Evolutionary conservation across 2,888 invertebrate species (phyloP), one percentile per base, ranked within the genome.

Genomic region (Philaethria dido): DNA sequence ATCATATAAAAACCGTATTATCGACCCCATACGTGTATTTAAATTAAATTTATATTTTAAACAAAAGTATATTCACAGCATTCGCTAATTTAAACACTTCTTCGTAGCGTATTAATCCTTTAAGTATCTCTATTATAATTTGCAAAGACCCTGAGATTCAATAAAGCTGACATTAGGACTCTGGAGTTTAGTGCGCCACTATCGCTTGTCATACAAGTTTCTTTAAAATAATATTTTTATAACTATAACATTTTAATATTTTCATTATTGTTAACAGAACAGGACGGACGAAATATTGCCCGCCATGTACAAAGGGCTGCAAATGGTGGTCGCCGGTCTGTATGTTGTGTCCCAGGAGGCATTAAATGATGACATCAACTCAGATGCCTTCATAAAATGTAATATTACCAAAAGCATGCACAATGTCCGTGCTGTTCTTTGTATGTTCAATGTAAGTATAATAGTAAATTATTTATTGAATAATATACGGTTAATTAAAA

Each of bases 271-370:
- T 84, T 73, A 65, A 76, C 85, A 92, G 92, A 75, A 72, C 71
- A 80, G 85, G 14, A 84, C 89, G 44, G 82, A 90, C 63, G 76
- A 80, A 14, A 74, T 83, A n/a, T 84, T 96, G 75, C 90, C 94
- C 62, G 87, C 93, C 65, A 93, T 95, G 79, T 96, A 95, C 86
- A 93, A 94, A 77, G 94, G 94, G 73, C 87, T 96, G 81, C 96
- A 96, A 85, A 94, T 93, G 88, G 93, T 95, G 70, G 95, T 96
- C 1, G 95, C 96, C 6, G 95, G 95, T 33, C 80, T 96, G 67
- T 94, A 96, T 77, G 94, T 95, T 76, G 93, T 96, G 84, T 95
- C 95, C 74, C 93, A 94, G 72, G 89, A 94, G 22, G 92, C 94
- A 54, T 77, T 92, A 62, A 85, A 85, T 20, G 79, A 89, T 77